phyloP scores from a whole-genome alignment of 2,888 invertebrate species.

The Tortricodes alternella region DNA sequence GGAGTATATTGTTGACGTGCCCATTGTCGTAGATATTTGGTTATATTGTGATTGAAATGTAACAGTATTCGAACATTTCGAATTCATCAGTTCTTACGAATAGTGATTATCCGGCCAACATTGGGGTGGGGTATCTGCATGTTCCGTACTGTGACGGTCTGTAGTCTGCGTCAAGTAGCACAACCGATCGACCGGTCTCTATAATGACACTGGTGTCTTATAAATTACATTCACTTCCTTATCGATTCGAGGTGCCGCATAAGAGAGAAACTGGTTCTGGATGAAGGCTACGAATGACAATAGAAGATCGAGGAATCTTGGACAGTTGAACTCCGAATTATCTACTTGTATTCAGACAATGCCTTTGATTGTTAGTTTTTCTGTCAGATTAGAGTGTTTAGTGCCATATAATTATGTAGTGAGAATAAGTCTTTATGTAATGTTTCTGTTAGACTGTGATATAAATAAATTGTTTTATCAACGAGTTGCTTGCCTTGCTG shows the following conservation, averaged over 20 bases:
- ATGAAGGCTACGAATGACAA: background rate
- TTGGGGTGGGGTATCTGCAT: background rate
- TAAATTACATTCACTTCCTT: background rate
- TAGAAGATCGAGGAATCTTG: background rate
- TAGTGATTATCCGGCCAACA: background rate
- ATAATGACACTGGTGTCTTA: too few species aligned
- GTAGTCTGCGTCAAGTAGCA: background rate
- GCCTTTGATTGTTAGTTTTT: conserved; percentile 58
- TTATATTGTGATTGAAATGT: conserved; percentile 81
- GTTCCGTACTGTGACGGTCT: background rate
- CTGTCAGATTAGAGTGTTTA: conserved; percentile 64
- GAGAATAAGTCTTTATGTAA: conserved; percentile 60
- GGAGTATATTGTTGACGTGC: conserved; percentile 67
- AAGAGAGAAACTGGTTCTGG: too few species aligned
- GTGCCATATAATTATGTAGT: conserved; percentile 75
- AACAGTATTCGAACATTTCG: conserved; percentile 53
- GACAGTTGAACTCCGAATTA: conserved; percentile 18
- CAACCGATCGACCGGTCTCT: background rate
- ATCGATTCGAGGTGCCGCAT: background rate
- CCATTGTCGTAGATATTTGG: conserved; percentile 66
- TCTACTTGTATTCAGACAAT: conserved; percentile 47
- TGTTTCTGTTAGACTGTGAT: conserved; percentile 80
- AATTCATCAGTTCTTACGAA: conserved; percentile 25
- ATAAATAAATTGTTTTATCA: conserved; percentile 63
- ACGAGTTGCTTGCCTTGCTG: conserved; percentile 64